Evolutionary conservation across 2,113 vertebrate species (phyloP), one percentile per base, ranked within the genome.

Genomic region (Cryptotis parvus): DNA sequence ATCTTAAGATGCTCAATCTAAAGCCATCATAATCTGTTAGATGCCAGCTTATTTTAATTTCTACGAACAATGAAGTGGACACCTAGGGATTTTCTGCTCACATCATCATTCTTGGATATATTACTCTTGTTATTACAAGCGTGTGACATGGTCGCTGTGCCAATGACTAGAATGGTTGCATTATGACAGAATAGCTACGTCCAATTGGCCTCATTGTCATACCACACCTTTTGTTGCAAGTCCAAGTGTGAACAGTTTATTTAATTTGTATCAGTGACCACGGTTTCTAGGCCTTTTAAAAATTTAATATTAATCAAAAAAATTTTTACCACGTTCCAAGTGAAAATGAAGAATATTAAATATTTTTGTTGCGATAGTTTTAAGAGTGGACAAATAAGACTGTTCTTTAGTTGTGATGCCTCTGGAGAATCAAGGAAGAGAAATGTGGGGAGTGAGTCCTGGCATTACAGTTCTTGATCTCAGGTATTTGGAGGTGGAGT

Each of bases 1-100:
- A 84, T 69, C 45, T 73, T 72, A 85, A 77, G 66, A 63, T 68
- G 20, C 75, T 83, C 16, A 78, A 29, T 52, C 73, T 70, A n/a
- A 79, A 75, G 81, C 16, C 39, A 87, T 10, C 31, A 39, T 74
- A 9, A 75, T 83, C n/a, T 39, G 15, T 76, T 31, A 73, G 24
- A 6, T 9, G 24, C 24, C 26, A 81, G 74, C 11, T 78, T 82
- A 75, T 66, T 87, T 74, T 61, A 91, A 82, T 16, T 78, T 81
- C 14, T 72, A 33, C 52, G 26, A 29, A 61, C 14, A 78, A 6
- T 5, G 22, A 39, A 49, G 61, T 77, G 43, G 45, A 35, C 1
- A 12, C 3, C 39, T 61, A 16, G 39, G 49, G 33, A 63, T 12
- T 80, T 73, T 89, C 58, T 74, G 2, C 8, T 75, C 26, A 84